Evolutionary conservation across 2,888 invertebrate genomes (phyloP).

Genomic region (Rhorus exstirpatorius): DNA sequence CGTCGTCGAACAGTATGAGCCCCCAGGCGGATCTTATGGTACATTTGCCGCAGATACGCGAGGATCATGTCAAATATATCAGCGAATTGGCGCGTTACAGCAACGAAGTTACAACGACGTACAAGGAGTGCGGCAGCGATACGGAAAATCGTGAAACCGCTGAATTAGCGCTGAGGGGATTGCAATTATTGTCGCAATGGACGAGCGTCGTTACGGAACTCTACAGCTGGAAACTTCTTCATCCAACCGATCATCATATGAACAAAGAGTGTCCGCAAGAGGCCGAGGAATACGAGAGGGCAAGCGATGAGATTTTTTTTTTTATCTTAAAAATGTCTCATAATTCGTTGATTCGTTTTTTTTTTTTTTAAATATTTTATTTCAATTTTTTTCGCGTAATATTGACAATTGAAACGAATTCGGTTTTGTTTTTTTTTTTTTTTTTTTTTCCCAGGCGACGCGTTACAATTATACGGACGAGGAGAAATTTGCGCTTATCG

Average conservation of each 20-base stretch:
- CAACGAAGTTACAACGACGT: slow-evolving; percentile 94
- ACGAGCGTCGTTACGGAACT: slow-evolving; percentile 98
- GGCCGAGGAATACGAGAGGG: slow-evolving; percentile 99
- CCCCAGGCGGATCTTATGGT: slow-evolving; percentile 98
- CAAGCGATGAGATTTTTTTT: slow-evolving; percentile 83
- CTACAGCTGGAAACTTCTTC: slow-evolving; percentile 99
- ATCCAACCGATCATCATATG: slow-evolving; percentile 98
- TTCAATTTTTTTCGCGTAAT: no score
- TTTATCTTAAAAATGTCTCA: slow-evolving; percentile 1
- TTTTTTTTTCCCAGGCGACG: slow-evolving; percentile 90
- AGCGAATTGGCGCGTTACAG: slow-evolving; percentile 93
- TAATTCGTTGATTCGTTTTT: slow-evolving; percentile 31
- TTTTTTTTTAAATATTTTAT: slow-evolving; percentile 36
- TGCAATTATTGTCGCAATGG: slow-evolving; percentile 98
- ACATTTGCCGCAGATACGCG: slow-evolving; percentile 96
- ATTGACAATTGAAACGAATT: no score
- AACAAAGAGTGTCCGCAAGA: slow-evolving; percentile 97
- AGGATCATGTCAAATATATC: slow-evolving; percentile 98
- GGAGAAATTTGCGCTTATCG: slow-evolving; percentile 99
- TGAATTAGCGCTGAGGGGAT: slow-evolving; percentile 95
- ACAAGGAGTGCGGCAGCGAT: slow-evolving; percentile 97
- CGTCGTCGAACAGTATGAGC: slow-evolving; percentile 92
- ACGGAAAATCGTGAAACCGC: slow-evolving; percentile 96
- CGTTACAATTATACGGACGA: slow-evolving; percentile 98
- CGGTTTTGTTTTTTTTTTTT: slow-evolving; percentile 15